These are phyloP conservation scores for Pyrocephalus nanus DNA, from an alignment of 2,797 vertebrate genomes.

Conservation along the genomic window DNA sequence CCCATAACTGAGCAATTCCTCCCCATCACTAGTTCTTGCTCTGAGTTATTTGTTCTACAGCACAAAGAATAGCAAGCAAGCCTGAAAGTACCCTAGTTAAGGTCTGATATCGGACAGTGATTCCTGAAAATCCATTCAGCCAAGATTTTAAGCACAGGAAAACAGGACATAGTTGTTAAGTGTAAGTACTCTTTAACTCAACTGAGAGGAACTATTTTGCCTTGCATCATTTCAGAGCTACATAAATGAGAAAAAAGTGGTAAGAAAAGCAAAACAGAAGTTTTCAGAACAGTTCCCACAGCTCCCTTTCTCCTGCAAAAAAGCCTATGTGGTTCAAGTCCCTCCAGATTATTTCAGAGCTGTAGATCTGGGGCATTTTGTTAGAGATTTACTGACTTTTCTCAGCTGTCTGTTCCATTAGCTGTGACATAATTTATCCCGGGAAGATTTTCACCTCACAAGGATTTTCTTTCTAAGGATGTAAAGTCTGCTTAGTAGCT, in stretches of 20 bases:
- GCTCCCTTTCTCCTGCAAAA: neutral
- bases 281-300: neutral
- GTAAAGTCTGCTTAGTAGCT: neutral
- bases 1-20: neutral
- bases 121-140: neutral
- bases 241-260: neutral
- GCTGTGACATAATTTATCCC: neutral
- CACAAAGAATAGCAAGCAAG: neutral
- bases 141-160: neutral
- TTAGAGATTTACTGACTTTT: neutral
- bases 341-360: neutral
- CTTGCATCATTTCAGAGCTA: neutral
- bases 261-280: neutral
- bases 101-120: neutral
- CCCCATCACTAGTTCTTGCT: neutral
- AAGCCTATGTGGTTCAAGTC: neutral
- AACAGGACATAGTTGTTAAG: neutral
- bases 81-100: neutral
- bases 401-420: neutral
- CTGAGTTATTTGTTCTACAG: neutral
- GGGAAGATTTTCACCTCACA: neutral
- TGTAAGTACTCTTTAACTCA: neutral
- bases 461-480: neutral
- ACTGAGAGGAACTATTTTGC: neutral
- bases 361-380: neutral